Base-by-base conservation (phyloP, 2,888 invertebrate genomes). In the Dusona sp. region DNA sequence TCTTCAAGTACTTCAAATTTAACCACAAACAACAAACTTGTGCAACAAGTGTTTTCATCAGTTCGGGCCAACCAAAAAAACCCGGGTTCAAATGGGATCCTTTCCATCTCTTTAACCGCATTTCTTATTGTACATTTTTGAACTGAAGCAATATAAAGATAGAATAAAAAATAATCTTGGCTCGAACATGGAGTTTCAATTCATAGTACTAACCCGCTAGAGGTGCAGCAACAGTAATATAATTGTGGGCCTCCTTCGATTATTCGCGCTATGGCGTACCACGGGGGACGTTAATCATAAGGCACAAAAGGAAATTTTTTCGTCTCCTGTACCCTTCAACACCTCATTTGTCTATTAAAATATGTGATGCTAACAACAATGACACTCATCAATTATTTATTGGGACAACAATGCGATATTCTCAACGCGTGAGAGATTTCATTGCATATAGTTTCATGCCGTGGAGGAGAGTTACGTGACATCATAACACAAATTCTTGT, bases 401-500 rank as follows among this genome's bases (percentile, higher is more conserved):
- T 77, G 65, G 84, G 75, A 82, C 79, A 86, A 86, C 78, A 84
- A 84, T 84, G 72, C 75, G 57, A 81, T 64, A 81, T 84, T 75
- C 79, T 82, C 86, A 64, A 67, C 19, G 42, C 33, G 61, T 29
- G 61, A 29, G 22, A 65, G 38, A 36, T 42, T 29, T 65, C 38
- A 61, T 73, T 51, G 80, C 9, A 9, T 22, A 25, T 13, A 67
- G 36, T 70, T 48, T 29, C 61, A 48, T 38, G 67, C 73, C 42
- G 65, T 25, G 36, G 77, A 64, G 48, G 42, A 22, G 38, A 19
- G 19, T 51, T 45, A 65, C 83, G 42, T 80, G 87, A 87, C 88
- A 87, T 83, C 84, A 74, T 87, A 87, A 88, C 88, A 87, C 87
- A 85, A 88, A 88, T 88, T 85, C 88, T 77, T 83, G 85, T 79